Percentiles rank a stretch among this genome's conserved stretches.
Evolutionary conservation across 2,888 invertebrate species (phyloP).

Genomic region (Folsomia manolachei): DNA sequence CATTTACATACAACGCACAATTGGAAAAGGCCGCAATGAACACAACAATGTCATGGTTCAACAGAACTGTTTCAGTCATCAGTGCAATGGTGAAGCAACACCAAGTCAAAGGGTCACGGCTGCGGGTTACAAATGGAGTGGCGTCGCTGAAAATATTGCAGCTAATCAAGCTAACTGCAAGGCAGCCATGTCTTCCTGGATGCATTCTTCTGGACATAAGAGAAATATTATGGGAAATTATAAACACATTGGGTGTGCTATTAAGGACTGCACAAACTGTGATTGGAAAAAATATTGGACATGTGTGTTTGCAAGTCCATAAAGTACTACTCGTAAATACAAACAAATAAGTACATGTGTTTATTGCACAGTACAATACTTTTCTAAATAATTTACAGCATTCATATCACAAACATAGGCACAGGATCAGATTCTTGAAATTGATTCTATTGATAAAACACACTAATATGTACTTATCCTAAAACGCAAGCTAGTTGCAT

Average conservation of each 20-base stretch:
- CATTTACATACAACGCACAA: slow-evolving; percentile 4
- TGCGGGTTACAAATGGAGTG: not conserved
- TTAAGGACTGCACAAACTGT: slow-evolving; percentile 5
- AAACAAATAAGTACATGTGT: too few relatives aligned
- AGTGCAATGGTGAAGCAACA: slow-evolving; percentile 21
- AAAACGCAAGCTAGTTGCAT: too few relatives aligned
- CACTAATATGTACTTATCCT: not conserved
- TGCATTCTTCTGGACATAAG: slow-evolving; percentile 25
- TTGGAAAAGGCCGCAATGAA: slow-evolving; percentile 17
- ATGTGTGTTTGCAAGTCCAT: slow-evolving; percentile 25
- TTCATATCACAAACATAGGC: too few relatives aligned
- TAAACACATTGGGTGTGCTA: slow-evolving; percentile 21
- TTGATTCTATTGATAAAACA: too few relatives aligned
- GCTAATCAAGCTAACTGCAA: slow-evolving; percentile 16
- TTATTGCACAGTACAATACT: too few relatives aligned
- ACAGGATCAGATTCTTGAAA: too few relatives aligned
- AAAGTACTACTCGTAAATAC: too few relatives aligned
- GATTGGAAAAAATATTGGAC: slow-evolving; percentile 20
- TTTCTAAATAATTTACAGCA: too few relatives aligned
- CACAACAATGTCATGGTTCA: slow-evolving; percentile 19
- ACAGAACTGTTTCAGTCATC: slow-evolving; percentile 29
- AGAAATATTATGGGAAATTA: slow-evolving; percentile 11
- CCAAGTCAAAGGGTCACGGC: slow-evolving; percentile 17
- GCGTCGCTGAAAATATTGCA: slow-evolving; percentile 25
- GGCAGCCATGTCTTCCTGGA: slow-evolving; percentile 13